A percentile compares a stretch with the other conserved stretches of the same genome.
phyloP scores from a whole-genome alignment of 2,888 invertebrate genomes.

The Lasioglossum zephyrum region DNA sequence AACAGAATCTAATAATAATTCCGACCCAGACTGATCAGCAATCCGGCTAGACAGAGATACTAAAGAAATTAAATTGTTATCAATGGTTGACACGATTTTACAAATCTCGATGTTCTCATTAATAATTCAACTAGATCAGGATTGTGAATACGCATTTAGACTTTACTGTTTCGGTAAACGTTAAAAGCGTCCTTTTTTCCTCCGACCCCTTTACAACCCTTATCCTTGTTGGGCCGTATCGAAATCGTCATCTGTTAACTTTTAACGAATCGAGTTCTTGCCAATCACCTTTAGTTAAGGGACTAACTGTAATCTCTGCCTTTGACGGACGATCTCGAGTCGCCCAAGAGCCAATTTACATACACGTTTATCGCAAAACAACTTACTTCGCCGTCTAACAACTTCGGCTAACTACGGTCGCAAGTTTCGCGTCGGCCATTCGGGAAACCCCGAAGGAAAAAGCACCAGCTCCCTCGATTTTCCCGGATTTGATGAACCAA shows the following conservation, averaged over 20 bases:
- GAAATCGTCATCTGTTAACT: conserved; percentile 16
- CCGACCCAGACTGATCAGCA: neutral
- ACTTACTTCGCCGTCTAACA: conserved; percentile 51
- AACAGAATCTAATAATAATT: neutral
- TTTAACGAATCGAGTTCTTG: conserved; percentile 51
- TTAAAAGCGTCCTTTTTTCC: neutral
- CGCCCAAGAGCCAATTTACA: conserved; percentile 47
- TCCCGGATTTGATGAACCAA: neutral
- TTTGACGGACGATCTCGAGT: conserved; percentile 19
- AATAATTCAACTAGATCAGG: neutral
- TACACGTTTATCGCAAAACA: conserved; percentile 51
- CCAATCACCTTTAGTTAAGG: conserved; percentile 16
- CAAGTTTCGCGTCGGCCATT: conserved; percentile 46
- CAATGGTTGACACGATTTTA: neutral
- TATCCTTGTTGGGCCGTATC: neutral
- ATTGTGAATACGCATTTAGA: neutral
- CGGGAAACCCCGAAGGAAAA: conserved; percentile 15
- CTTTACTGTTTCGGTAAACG: neutral
- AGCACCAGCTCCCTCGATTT: neutral
- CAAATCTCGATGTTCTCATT: neutral
- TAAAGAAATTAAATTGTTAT: neutral
- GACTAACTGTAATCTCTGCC: conserved; percentile 42
- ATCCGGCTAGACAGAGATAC: neutral
- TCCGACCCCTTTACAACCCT: neutral
- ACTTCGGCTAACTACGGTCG: conserved; percentile 50